Percentiles rank a stretch among this genome's conserved stretches.
phyloP scores from a whole-genome alignment of 2,888 invertebrate species.

The Hirtodrosophila histrioides region DNA sequence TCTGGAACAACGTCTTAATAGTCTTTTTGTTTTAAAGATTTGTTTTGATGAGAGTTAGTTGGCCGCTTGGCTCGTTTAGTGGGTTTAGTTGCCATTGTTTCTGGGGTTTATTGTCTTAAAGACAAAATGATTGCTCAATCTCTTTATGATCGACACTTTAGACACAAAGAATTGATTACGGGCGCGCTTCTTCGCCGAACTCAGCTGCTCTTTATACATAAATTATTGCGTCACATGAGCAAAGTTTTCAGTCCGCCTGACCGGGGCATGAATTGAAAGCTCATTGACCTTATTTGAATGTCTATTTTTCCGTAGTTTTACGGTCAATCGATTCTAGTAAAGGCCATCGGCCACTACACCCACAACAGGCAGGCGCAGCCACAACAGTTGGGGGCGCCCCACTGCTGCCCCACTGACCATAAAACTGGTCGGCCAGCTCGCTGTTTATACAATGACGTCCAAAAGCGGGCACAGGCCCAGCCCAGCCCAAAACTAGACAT shows the following conservation, averaged over 20 bases:
- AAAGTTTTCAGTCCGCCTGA: background rate
- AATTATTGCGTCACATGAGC: constrained; percentile 54
- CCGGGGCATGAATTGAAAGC: constrained; percentile 19
- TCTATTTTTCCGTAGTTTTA: constrained; percentile 2
- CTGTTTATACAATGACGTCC: constrained; percentile 50
- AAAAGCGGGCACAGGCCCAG: constrained; percentile 15
- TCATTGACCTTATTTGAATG: constrained; percentile 56
- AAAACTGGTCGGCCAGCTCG: constrained; percentile 33
- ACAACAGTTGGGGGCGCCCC: constrained; percentile 15
- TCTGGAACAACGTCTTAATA: background rate
- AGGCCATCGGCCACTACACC: constrained; percentile 18
- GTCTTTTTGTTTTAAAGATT: constrained; percentile 1
- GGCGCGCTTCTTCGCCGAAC: constrained; percentile 23
- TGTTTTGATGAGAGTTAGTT: constrained; percentile 34
- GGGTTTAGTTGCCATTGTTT: constrained; percentile 39
- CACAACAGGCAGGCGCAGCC: constrained; percentile 1
- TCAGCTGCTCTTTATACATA: constrained; percentile 53
- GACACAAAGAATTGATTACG: constrained; percentile 52
- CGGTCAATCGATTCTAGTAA: constrained; percentile 31
- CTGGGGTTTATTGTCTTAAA: constrained; percentile 39
- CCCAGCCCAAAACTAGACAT: constrained; percentile 35
- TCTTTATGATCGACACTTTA: constrained; percentile 33
- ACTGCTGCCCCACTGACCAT: background rate
- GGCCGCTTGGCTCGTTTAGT: constrained; percentile 15
- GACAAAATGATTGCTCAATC: constrained; percentile 56